Conservation (phyloP, 2,888 invertebrate genomes). For the Dasypolia templi region DNA sequence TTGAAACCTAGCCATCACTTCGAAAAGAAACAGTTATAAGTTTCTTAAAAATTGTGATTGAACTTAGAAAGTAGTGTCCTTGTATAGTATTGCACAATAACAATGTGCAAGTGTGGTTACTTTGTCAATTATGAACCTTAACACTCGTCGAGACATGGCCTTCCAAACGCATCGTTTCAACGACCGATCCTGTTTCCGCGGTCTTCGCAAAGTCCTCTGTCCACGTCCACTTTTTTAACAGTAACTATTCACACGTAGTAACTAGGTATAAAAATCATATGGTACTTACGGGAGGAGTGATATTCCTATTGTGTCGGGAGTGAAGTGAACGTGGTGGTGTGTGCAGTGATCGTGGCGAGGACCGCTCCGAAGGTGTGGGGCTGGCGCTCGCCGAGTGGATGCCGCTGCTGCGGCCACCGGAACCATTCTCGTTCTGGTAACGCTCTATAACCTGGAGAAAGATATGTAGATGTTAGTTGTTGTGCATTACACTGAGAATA, state of each 20-base stretch:
- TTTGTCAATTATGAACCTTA: neutral
- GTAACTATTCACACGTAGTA: no score
- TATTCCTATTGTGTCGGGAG: constrained; percentile 80
- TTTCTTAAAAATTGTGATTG: no score
- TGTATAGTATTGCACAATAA: neutral
- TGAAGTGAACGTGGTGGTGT: constrained; percentile 71
- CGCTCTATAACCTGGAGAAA: constrained; percentile 91
- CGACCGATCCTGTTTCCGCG: no score
- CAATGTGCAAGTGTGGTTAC: no score
- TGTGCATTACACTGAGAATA: neutral
- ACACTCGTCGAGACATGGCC: neutral
- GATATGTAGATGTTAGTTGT: neutral
- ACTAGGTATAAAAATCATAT: neutral
- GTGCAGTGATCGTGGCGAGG: constrained; percentile 84
- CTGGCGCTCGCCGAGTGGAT: constrained; percentile 89
- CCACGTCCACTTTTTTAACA: neutral
- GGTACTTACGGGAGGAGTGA: constrained; percentile 85
- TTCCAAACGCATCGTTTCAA: no score
- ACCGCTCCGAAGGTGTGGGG: constrained; percentile 86
- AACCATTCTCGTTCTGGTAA: constrained; percentile 91
- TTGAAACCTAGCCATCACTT: no score
- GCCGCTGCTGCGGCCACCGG: constrained; percentile 91
- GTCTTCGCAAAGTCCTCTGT: neutral
- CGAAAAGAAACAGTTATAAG: no score
- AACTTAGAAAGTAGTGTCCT: neutral